phyloP scores from a whole-genome alignment of 1,140 invertebrate genomes.

The Phocides pigmalion region DNA sequence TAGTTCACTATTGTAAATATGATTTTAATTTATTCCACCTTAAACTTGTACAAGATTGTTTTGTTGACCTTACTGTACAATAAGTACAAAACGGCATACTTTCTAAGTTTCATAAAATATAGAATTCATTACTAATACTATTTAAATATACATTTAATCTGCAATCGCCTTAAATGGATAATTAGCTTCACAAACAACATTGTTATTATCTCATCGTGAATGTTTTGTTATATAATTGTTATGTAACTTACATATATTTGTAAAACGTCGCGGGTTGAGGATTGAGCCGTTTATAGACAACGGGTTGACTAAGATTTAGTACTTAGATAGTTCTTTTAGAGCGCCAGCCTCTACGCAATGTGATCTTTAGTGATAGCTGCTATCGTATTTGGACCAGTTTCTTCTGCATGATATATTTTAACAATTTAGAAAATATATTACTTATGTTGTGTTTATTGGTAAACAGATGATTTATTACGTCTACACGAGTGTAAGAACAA shows the following conservation, averaged over 20 bases:
- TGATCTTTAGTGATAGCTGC: conserved; percentile 74
- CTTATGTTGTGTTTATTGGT: too few species aligned
- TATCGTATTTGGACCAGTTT: conserved; percentile 54
- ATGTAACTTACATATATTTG: background rate
- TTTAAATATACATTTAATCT: too few species aligned
- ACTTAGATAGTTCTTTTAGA: conserved; percentile 45
- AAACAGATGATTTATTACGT: too few species aligned
- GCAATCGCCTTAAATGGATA: background rate
- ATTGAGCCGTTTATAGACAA: background rate
- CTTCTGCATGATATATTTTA: conserved; percentile 2
- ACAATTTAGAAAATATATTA: too few species aligned
- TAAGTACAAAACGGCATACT: too few species aligned
- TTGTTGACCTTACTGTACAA: too few species aligned
- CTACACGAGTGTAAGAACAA: too few species aligned
- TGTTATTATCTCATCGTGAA: background rate
- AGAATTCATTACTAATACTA: too few species aligned
- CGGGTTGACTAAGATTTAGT: conserved; percentile 7
- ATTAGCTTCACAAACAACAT: background rate
- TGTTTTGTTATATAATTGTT: background rate
- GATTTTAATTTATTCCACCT: too few species aligned
- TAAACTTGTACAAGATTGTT: too few species aligned
- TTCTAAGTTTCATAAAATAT: too few species aligned
- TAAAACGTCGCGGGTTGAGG: background rate
- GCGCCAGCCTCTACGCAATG: conserved; percentile 68
- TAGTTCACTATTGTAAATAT: too few species aligned